Conservation (phyloP, 2,113 vertebrate species). For the Gallinago undulata region DNA sequence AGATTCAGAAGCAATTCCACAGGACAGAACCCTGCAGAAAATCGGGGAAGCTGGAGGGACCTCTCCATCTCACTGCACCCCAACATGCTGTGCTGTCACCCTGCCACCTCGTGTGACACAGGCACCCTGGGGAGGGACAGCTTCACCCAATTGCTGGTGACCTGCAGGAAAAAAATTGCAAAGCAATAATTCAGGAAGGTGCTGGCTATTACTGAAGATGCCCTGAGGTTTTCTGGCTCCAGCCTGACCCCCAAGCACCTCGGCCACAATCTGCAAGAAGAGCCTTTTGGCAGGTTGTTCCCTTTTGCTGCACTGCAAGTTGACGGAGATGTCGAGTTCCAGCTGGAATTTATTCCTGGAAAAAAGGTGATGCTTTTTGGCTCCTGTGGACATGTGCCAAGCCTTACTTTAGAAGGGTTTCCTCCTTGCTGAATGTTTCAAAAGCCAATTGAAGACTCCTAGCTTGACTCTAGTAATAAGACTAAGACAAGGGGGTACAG, state of each 20-base stretch:
- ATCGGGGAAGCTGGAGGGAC: background rate
- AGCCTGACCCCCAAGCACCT: background rate
- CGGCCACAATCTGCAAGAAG: background rate
- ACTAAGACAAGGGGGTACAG: background rate
- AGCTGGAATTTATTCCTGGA: background rate
- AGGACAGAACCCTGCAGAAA: background rate
- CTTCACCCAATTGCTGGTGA: rapidly evolving
- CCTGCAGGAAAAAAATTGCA: background rate
- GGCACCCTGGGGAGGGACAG: background rate
- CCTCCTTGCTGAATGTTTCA: background rate
- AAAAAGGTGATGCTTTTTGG: background rate
- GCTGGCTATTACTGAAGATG: background rate
- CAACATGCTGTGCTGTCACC: rapidly evolving
- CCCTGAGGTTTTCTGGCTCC: background rate
- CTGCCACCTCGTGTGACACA: background rate
- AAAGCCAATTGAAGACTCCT: background rate
- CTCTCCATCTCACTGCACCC: background rate
- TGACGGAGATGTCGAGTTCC: background rate
- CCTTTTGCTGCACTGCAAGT: background rate
- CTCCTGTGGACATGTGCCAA: background rate
- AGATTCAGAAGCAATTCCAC: background rate
- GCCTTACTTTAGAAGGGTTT: background rate
- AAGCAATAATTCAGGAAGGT: background rate
- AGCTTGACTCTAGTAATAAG: background rate
- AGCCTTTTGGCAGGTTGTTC: background rate